A percentile compares a stretch with the other conserved stretches of the same genome.
phyloP scores from a whole-genome alignment of 2,888 invertebrate species.

The Caradrina kadenii region DNA sequence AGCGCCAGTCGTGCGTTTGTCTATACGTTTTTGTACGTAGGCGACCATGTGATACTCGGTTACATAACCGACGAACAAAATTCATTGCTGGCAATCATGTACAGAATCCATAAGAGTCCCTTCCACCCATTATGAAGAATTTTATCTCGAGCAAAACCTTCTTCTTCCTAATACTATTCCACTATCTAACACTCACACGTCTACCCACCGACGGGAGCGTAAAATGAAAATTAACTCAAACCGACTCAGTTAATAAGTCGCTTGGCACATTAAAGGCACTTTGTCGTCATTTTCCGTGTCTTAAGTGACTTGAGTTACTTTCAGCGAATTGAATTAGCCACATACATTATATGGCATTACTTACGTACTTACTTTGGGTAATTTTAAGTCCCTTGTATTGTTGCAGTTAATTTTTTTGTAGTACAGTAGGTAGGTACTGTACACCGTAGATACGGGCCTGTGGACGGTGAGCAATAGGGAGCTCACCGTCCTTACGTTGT shows the following conservation, averaged over 20 bases:
- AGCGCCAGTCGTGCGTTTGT: no score
- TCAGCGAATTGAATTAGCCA: slow-evolving; percentile 54
- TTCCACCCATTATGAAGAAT: no score
- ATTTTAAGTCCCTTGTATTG: slow-evolving; percentile 1
- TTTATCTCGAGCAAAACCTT: no score
- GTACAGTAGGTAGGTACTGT: neutral
- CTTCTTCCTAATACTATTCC: slow-evolving; percentile 2
- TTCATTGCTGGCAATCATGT: no score
- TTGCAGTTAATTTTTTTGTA: neutral
- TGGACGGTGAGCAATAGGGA: no score
- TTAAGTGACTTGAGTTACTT: slow-evolving; percentile 56
- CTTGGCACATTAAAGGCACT: slow-evolving; percentile 69
- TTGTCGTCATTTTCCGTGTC: slow-evolving; percentile 64
- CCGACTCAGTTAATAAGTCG: slow-evolving; percentile 65
- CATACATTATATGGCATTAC: slow-evolving; percentile 37
- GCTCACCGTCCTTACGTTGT: no score
- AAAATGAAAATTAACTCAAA: slow-evolving; percentile 63
- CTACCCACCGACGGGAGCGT: slow-evolving; percentile 32
- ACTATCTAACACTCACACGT: slow-evolving; percentile 14
- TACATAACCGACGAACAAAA: no score
- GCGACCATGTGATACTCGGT: no score
- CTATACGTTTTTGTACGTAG: no score
- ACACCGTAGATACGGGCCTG: no score
- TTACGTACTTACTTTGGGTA: slow-evolving; percentile 18
- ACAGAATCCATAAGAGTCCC: no score